These are phyloP conservation scores for Sesamia inferens DNA, from an alignment of 2,888 invertebrate species.

Conservation along the genomic window DNA sequence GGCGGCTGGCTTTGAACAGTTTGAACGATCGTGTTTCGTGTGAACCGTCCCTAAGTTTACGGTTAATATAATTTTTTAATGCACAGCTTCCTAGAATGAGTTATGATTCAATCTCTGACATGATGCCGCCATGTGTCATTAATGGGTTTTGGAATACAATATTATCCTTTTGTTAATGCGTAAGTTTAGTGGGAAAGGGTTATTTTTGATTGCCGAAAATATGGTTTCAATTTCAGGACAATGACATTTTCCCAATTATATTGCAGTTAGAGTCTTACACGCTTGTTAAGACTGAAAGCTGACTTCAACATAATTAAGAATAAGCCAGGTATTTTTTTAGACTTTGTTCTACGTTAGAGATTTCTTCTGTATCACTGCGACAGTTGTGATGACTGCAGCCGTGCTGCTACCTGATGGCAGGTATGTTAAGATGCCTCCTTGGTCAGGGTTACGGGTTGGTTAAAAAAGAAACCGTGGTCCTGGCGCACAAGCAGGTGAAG, in stretches of 20 bases:
- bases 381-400: no score
- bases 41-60: conserved; percentile 36
- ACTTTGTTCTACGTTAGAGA: no score
- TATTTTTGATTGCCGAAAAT: conserved; percentile 28
- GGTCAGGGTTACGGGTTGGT: no score
- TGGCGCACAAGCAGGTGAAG: no score
- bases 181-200: conserved; percentile 44
- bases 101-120: conserved; percentile 61
- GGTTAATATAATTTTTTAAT: conserved; percentile 62
- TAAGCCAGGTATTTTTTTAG: no score
- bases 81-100: conserved; percentile 61
- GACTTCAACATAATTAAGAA: no score
- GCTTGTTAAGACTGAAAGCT: no score
- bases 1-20: background rate
- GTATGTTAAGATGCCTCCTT: no score
- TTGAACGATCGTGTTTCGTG: background rate
- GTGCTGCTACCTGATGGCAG: no score
- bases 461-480: no score
- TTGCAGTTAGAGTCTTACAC: no score
- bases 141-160: conserved; percentile 45
- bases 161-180: conserved; percentile 41
- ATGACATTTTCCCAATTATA: conserved; percentile 2
- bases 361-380: no score
- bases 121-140: conserved; percentile 60
- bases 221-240: conserved; percentile 28